Conservation (phyloP, 2,797 vertebrate species). For the Crenuchus spilurus region DNA sequence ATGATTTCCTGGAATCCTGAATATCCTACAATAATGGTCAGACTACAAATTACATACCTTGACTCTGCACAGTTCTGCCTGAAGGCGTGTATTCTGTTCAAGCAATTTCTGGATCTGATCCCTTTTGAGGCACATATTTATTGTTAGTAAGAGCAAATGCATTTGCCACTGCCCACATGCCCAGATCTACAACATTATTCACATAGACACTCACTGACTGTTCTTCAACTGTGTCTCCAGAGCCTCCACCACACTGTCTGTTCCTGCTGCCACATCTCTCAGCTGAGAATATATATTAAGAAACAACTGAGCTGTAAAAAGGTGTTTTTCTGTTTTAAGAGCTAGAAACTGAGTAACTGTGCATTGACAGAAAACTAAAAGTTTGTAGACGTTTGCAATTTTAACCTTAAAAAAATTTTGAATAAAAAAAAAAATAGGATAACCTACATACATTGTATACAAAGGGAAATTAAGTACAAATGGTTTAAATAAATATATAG, state of each 20-base stretch:
- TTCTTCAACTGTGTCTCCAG: conserved; percentile 48
- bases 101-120: conserved; percentile 56
- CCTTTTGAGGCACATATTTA: conserved; percentile 36
- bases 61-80: conserved; percentile 49
- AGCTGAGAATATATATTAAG: conserved; percentile 30
- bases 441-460: too few species aligned
- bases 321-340: too few species aligned
- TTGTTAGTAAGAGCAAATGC: neutral
- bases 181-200: neutral
- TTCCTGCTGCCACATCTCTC: conserved; percentile 30
- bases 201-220: conserved; percentile 55
- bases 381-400: neutral
- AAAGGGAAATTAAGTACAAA: too few species aligned
- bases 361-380: neutral
- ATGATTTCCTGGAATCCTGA: too few species aligned
- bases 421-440: too few species aligned
- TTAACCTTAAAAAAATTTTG: too few species aligned
- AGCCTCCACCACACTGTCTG: conserved; percentile 45
- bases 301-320: neutral
- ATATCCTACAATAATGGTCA: neutral
- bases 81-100: conserved; percentile 47
- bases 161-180: neutral
- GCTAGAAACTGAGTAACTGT: neutral
- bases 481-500: too few species aligned
- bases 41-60: conserved; percentile 49